Evolutionary conservation across 2,113 vertebrate species (phyloP).

Genomic region (Sporophila hypoxantha): DNA sequence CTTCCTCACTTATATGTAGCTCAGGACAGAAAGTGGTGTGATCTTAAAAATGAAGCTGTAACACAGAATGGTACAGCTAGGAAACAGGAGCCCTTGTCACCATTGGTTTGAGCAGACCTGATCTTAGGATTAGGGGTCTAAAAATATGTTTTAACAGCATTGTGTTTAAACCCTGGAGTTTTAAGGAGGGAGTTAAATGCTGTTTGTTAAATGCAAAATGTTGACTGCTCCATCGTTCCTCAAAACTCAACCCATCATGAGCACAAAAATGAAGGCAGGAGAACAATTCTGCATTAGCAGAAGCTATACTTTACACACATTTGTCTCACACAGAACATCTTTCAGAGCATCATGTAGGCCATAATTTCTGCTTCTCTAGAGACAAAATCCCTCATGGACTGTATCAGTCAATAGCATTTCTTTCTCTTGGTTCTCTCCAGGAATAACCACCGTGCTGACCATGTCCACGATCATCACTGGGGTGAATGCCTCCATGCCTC

Average conservation of each 20-base stretch:
- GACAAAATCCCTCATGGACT: background rate
- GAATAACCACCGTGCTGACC: conserved; percentile 80
- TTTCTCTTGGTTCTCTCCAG: conserved; percentile 31
- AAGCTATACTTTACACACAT: background rate
- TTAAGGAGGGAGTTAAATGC: background rate
- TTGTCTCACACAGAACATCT: background rate
- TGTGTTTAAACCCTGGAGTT: background rate
- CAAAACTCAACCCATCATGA: background rate
- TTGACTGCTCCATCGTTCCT: background rate
- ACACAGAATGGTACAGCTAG: background rate
- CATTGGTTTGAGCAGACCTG: background rate
- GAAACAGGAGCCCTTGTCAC: background rate
- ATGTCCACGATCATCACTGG: conserved; percentile 88
- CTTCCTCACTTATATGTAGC: background rate
- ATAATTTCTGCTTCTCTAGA: background rate
- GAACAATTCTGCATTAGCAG: background rate
- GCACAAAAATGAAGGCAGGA: background rate
- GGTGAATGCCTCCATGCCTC: conserved; percentile 95
- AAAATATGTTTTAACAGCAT: background rate
- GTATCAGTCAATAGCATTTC: background rate
- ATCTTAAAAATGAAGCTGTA: background rate
- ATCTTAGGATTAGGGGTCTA: background rate
- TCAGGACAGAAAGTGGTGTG: background rate
- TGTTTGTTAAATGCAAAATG: background rate
- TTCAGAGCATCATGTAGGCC: background rate